Evolutionary conservation across 2,888 invertebrate species (phyloP).

Genomic region (Zelleria hepariella): DNA sequence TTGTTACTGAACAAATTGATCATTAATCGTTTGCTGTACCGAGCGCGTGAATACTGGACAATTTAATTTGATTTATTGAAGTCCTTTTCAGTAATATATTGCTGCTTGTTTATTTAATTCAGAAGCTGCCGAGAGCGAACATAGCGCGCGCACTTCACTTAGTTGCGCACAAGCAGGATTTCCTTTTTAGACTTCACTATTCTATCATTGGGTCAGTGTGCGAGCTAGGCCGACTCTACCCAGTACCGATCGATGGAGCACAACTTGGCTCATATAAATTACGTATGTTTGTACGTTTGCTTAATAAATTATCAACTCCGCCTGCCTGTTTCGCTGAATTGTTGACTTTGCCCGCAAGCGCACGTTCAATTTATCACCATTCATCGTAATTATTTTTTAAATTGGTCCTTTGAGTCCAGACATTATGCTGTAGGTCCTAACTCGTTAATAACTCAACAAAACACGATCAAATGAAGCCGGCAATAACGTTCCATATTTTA

Average conservation of each 20-base stretch:
- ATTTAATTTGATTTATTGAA: background rate
- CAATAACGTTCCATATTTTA: background rate
- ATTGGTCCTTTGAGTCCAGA: background rate
- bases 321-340: background rate
- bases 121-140: slow-evolving; percentile 29
- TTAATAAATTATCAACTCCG: background rate
- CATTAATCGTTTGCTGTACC: background rate
- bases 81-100: background rate
- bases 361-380: background rate
- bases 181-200: slow-evolving; percentile 63
- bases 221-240: slow-evolving; percentile 21
- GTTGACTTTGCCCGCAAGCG: background rate
- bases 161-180: slow-evolving; percentile 59
- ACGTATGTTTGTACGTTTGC: background rate
- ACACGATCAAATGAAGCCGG: background rate
- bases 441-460: background rate
- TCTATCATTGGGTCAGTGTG: slow-evolving; percentile 65
- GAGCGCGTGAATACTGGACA: background rate
- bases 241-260: background rate
- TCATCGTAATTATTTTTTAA: background rate
- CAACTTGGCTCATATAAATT: background rate
- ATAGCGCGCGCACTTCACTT: slow-evolving; percentile 40
- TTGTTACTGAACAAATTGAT: background rate
- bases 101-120: background rate
- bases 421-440: background rate